A percentile compares a stretch with the other conserved stretches of the same genome.
Conservation (phyloP, 1,140 invertebrate species). For the Latrodectus geometricus region DNA sequence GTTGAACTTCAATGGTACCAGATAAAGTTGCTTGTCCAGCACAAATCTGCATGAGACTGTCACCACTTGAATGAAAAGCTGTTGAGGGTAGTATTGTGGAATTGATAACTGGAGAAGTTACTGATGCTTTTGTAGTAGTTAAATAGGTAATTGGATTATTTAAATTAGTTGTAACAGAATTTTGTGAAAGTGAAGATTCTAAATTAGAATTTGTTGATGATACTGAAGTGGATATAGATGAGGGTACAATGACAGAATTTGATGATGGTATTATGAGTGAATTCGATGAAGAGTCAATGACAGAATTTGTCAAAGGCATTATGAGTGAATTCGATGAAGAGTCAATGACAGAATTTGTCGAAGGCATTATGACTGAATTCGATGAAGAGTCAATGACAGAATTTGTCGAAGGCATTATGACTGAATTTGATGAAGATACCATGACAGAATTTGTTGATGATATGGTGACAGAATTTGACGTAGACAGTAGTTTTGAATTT, state of each 20-base stretch:
- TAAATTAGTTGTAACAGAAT: constrained; percentile 24
- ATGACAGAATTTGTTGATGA: neutral
- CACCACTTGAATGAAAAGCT: constrained; percentile 39
- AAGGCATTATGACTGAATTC: neutral
- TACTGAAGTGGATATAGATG: constrained; percentile 18
- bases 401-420: neutral
- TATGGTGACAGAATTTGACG: neutral
- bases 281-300: constrained; percentile 1
- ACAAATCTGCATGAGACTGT: constrained; percentile 53
- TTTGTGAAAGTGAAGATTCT: constrained; percentile 28
- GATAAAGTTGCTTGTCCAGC: constrained; percentile 39
- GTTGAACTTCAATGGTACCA: constrained; percentile 50
- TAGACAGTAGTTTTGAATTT: neutral
- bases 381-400: neutral
- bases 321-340: neutral
- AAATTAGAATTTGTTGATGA: constrained; percentile 18
- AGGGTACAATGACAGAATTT: constrained; percentile 26
- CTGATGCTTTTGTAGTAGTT: constrained; percentile 7
- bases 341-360: neutral
- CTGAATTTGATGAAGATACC: neutral
- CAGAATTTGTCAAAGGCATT: neutral
- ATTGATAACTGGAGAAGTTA: constrained; percentile 8
- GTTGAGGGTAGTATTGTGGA: constrained; percentile 51
- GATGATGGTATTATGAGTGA: constrained; percentile 4
- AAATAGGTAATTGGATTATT: constrained; percentile 11